Percentiles rank a stretch among this genome's conserved stretches.
Evolutionary conservation across 2,888 invertebrate species (phyloP).

Genomic region (Drosophila nr. medialis): DNA sequence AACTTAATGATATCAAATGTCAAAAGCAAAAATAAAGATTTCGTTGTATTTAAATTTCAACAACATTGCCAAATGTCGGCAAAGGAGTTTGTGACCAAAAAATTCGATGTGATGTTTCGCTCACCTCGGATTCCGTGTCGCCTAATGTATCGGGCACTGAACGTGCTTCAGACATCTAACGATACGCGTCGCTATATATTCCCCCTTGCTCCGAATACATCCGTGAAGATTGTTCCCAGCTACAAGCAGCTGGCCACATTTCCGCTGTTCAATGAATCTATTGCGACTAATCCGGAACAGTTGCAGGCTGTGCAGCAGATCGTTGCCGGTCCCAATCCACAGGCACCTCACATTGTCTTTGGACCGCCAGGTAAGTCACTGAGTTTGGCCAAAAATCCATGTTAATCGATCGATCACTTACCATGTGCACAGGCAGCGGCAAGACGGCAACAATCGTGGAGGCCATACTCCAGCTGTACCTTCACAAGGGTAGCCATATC

Average conservation of each 20-base stretch:
- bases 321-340: conserved; percentile 87
- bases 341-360: conserved; percentile 92
- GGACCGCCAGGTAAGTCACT: conserved; percentile 91
- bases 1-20: background rate
- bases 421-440: conserved; percentile 86
- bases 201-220: conserved; percentile 27
- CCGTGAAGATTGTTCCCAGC: background rate
- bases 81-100: background rate
- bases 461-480: conserved; percentile 87
- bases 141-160: conserved; percentile 70
- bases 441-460: conserved; percentile 91
- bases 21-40: background rate
- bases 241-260: background rate
- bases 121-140: conserved; percentile 56
- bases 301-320: conserved; percentile 89
- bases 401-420: background rate
- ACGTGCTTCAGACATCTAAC: conserved; percentile 40
- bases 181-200: conserved; percentile 59
- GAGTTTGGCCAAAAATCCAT: background rate
- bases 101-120: conserved; percentile 56
- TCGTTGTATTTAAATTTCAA: background rate
- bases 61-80: fast-evolving
- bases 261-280: conserved; percentile 66
- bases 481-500: conserved; percentile 82
- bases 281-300: conserved; percentile 87